Percentiles rank a stretch among this genome's conserved stretches.
Conservation (phyloP, 2,113 vertebrate genomes). For the Dermatemys mawii region DNA sequence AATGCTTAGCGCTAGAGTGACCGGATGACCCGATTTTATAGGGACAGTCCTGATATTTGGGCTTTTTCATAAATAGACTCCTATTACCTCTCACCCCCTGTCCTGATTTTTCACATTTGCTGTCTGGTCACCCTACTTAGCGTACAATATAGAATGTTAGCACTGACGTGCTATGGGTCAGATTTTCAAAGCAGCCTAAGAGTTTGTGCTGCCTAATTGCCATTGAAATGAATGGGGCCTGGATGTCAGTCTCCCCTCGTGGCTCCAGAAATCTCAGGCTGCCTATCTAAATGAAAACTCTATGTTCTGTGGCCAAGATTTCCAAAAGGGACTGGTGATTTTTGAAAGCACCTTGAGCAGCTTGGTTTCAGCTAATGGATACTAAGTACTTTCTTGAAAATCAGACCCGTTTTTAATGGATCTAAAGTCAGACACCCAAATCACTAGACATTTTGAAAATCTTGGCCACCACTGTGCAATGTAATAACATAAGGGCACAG, state of each 20-base stretch:
- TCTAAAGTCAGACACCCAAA: not conserved
- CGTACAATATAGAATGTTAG: not conserved
- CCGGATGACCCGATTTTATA: no score
- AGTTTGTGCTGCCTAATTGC: not conserved
- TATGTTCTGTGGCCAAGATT: not conserved
- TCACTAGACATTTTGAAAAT: rapidly evolving
- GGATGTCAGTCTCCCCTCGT: not conserved
- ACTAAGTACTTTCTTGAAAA: not conserved
- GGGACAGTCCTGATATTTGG: no score
- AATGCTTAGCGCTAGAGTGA: no score
- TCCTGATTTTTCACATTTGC: no score
- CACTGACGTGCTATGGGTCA: not conserved
- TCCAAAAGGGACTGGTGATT: not conserved
- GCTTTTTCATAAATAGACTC: no score
- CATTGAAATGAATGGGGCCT: not conserved
- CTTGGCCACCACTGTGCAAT: not conserved
- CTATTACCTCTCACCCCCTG: no score
- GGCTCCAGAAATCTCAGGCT: not conserved
- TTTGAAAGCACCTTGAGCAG: not conserved
- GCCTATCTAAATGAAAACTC: not conserved
- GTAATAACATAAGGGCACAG: rapidly evolving
- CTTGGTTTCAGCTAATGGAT: not conserved
- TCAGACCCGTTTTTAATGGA: not conserved
- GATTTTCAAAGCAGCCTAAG: not conserved
- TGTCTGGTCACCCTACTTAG: no score